Base-by-base conservation (phyloP, 2,113 vertebrate species). In the Hystrix cristata region DNA sequence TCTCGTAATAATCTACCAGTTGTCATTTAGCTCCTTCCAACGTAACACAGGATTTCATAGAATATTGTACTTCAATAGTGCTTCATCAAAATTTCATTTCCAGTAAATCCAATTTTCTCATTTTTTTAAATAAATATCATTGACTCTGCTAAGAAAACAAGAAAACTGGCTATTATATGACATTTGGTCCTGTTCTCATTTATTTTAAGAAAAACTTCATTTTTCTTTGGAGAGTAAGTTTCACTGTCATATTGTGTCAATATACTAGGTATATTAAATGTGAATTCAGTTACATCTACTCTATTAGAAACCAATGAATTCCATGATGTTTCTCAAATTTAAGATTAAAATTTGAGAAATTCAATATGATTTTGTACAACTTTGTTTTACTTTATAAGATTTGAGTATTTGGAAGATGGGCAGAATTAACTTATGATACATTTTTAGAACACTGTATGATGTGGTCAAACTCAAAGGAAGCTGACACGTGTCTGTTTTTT, bases 21-120 rank as follows among this genome's bases (percentile, higher is more conserved):
- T 97, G 71, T 95, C 64, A 82, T 60, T 87, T 86, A 93, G 23
- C 14, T 87, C 43, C 38, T 96, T 95, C 79, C 91, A 76, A 85
- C 18, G 31, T 85, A 96, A 81, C 38, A 67, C 38, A 15, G 71
- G 2, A 87, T 94, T 95, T 94, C 67, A 94, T 27, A 95, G 46
- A 96, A 38, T 85, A 69, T 53, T 92, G 85, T 53, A 65, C 81
- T 93, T 94, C 84, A 96, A 57, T 92, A 90, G 2, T 51, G 96
- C 85, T 96, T 94, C 85, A 95, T 94, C 59, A 95, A 90, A 95
- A 90, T 80, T 87, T 85, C 53, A 78, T 91, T 95, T 94, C 90
- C 85, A 95, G 82, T 91, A 96, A 95, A 88, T 94, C 38, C 4
- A 94, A 55, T 92, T 91, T 81, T 95, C 48, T 94, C 15, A 18